Percentiles rank a stretch among this genome's conserved stretches.
Evolutionary conservation across 2,797 vertebrate genomes (phyloP).

Genomic region (Crocidura indochinensis): DNA sequence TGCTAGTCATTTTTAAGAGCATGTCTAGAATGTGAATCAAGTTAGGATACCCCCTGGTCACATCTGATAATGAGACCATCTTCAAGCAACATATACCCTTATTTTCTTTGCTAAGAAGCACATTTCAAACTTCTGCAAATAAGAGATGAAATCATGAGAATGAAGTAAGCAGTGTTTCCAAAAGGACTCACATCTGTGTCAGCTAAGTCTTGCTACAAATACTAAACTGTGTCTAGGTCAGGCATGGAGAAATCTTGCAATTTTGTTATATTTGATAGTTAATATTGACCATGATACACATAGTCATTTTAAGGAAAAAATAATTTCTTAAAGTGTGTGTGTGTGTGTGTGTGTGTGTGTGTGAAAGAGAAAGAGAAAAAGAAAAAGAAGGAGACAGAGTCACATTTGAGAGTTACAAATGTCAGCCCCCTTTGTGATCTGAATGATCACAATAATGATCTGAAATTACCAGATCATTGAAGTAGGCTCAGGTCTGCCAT

Average conservation of each 20-base stretch:
- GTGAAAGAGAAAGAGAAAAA: too few species aligned
- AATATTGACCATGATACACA: not conserved
- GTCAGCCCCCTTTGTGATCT: accelerated
- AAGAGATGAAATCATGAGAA: not conserved
- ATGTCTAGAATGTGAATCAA: slow-evolving; percentile 58
- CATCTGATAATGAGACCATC: slow-evolving; percentile 51
- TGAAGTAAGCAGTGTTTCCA: not conserved
- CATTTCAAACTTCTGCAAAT: not conserved
- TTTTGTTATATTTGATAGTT: not conserved
- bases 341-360: too few species aligned
- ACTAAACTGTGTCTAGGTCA: not conserved
- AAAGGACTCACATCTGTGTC: not conserved
- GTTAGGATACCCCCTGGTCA: slow-evolving; percentile 37
- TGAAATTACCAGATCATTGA: not conserved
- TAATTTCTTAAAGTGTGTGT: not conserved
- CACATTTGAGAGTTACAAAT: not conserved
- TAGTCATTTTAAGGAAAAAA: not conserved
- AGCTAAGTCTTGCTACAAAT: not conserved
- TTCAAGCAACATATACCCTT: slow-evolving; percentile 39
- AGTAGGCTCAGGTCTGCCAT: not conserved
- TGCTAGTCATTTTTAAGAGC: slow-evolving; percentile 51
- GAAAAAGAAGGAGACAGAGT: too few species aligned
- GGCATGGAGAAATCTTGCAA: not conserved
- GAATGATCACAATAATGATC: too few species aligned
- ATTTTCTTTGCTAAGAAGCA: not conserved